These are phyloP conservation scores for Chiridota heheva DNA, from an alignment of 35 echinoderm and acorn worm genomes.

Conservation along the genomic window DNA sequence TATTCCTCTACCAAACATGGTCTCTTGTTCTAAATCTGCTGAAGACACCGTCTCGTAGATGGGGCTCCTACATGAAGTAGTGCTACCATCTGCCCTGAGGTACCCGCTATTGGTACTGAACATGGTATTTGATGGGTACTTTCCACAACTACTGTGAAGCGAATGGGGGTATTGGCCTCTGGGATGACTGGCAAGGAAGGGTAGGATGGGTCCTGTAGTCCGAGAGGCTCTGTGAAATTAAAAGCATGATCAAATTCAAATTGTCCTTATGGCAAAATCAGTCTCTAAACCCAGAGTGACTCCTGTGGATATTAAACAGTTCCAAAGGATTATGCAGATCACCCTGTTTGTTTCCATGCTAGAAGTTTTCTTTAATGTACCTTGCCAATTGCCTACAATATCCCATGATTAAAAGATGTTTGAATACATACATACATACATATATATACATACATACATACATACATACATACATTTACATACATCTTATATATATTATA, in stretches of 20 bases:
- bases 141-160: not conserved
- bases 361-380: too few relatives aligned
- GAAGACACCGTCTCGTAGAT: slow-evolving; percentile 48
- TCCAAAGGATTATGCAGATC: not conserved
- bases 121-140: slow-evolving; percentile 53
- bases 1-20: slow-evolving; percentile 24
- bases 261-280: not conserved
- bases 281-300: not conserved
- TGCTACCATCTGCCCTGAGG: slow-evolving; percentile 38
- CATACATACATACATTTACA: too few relatives aligned
- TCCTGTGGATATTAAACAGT: not conserved
- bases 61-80: slow-evolving; percentile 35
- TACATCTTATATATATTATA: too few relatives aligned
- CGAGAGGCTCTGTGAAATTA: slow-evolving; percentile 28
- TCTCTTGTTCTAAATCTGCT: slow-evolving; percentile 35
- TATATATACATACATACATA: too few relatives aligned
- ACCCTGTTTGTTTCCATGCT: not conserved
- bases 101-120: slow-evolving; percentile 32
- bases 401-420: too few relatives aligned
- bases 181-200: slow-evolving; percentile 42
- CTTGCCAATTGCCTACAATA: too few relatives aligned
- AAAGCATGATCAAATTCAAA: not conserved
- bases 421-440: too few relatives aligned
- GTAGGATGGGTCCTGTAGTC: slow-evolving; percentile 17
- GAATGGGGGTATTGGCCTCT: slow-evolving; percentile 7